Evolutionary conservation across 2,797 vertebrate genomes (phyloP).

Genomic region (Takifugu ocellatus): DNA sequence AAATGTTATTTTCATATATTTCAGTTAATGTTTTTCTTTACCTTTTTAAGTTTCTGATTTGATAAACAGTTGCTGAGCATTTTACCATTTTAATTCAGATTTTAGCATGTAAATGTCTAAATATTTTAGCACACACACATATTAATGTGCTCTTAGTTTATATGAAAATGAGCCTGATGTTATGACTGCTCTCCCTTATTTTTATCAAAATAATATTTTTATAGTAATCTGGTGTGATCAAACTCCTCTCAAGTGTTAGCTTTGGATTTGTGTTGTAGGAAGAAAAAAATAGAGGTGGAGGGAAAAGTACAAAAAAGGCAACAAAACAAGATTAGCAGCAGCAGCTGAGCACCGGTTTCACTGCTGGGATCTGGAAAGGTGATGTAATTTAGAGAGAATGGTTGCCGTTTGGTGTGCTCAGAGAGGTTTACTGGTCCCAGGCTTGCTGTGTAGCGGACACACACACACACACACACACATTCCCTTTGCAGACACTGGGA

Average conservation of each 20-base stretch:
- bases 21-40: too few species aligned
- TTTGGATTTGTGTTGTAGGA: not conserved
- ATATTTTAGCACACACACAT: not conserved
- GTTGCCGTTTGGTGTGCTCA: constrained; percentile 63
- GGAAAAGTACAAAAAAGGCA: constrained; percentile 16
- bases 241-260: too few species aligned
- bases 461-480: constrained; percentile 38
- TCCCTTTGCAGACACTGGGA: constrained; percentile 58
- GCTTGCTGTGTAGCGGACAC: constrained; percentile 58
- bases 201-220: too few species aligned
- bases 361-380: constrained; percentile 64
- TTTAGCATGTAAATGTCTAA: not conserved
- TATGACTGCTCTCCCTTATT: too few species aligned
- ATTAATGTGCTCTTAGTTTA: not conserved
- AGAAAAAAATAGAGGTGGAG: constrained; percentile 10
- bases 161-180: too few species aligned
- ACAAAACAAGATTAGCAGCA: constrained; percentile 30
- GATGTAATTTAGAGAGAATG: constrained; percentile 73
- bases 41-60: too few species aligned
- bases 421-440: constrained; percentile 69
- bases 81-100: too few species aligned
- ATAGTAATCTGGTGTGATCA: too few species aligned
- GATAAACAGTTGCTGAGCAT: not conserved
- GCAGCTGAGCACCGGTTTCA: constrained; percentile 60
- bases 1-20: too few species aligned